Percentiles rank a stretch among this genome's conserved stretches.
Conservation (phyloP, 2,888 invertebrate species). For the Leucozona laternaria region DNA sequence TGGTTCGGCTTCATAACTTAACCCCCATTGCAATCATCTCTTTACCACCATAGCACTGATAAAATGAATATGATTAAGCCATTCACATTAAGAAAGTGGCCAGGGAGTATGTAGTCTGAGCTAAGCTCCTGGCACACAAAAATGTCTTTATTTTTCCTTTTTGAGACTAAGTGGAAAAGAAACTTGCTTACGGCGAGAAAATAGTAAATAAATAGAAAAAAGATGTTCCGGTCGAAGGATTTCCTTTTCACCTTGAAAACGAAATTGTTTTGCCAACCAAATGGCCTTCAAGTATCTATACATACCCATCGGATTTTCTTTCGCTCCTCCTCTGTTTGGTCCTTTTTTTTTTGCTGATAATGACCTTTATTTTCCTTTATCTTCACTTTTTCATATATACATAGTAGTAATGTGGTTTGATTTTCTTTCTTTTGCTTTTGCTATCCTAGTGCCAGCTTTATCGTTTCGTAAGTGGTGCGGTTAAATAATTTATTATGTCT, state of each 20-base stretch:
- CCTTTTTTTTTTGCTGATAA: slow-evolving; percentile 33
- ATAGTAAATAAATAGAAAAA: slow-evolving; percentile 29
- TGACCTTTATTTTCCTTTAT: slow-evolving; percentile 34
- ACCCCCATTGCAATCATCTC: slow-evolving; percentile 12
- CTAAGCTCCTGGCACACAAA: neutral
- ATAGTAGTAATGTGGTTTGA: slow-evolving; percentile 3
- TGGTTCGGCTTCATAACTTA: neutral
- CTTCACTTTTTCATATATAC: neutral
- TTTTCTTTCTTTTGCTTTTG: neutral
- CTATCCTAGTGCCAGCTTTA: neutral
- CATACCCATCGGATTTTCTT: neutral
- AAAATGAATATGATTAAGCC: slow-evolving; percentile 47
- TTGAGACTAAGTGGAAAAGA: slow-evolving; percentile 31
- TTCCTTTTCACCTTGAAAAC: slow-evolving; percentile 40
- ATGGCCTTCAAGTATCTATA: slow-evolving; percentile 4
- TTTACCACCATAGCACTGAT: neutral
- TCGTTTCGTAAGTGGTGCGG: slow-evolving; percentile 1
- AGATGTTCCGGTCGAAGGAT: slow-evolving; percentile 22
- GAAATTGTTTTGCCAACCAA: slow-evolving; percentile 31
- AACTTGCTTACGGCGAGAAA: slow-evolving; percentile 14
- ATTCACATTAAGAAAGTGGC: slow-evolving; percentile 31
- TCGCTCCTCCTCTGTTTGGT: neutral
- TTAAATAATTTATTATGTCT: slow-evolving; percentile 18
- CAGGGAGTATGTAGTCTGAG: neutral
- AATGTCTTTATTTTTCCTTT: slow-evolving; percentile 5